Percentiles rank a stretch among this genome's conserved stretches.
Conservation (phyloP, 2,888 invertebrate species). For the Pristionchus mayeri region DNA sequence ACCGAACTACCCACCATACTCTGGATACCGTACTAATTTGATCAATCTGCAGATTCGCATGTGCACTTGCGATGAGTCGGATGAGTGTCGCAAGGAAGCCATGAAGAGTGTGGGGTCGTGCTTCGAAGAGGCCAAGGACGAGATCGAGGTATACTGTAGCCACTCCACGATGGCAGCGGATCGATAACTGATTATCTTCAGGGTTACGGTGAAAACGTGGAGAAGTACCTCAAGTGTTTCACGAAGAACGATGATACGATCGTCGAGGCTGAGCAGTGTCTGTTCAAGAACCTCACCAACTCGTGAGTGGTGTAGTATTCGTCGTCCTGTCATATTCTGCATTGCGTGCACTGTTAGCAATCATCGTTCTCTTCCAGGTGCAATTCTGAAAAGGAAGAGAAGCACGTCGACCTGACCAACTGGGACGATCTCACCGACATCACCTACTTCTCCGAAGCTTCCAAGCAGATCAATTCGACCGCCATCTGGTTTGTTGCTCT, state of each 20-base stretch:
- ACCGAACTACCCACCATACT: neutral
- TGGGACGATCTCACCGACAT: neutral
- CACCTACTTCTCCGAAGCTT: neutral
- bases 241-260: neutral
- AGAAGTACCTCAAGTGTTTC: neutral
- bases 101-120: neutral
- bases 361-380: neutral
- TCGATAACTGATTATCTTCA: neutral
- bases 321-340: neutral
- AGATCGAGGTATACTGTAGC: neutral
- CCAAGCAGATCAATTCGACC: neutral
- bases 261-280: neutral
- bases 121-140: neutral
- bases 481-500: neutral
- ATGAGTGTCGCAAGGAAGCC: neutral
- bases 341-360: neutral
- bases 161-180: neutral
- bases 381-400: neutral
- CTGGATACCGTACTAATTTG: neutral
- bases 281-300: neutral
- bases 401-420: neutral
- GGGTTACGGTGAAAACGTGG: neutral
- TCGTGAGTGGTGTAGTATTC: slow-evolving; percentile 8
- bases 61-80: neutral
- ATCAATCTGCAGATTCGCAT: neutral